Evolutionary conservation across 2,113 vertebrate species (phyloP), one percentile per base, ranked within the genome.

Genomic region (Arizona elegans): DNA sequence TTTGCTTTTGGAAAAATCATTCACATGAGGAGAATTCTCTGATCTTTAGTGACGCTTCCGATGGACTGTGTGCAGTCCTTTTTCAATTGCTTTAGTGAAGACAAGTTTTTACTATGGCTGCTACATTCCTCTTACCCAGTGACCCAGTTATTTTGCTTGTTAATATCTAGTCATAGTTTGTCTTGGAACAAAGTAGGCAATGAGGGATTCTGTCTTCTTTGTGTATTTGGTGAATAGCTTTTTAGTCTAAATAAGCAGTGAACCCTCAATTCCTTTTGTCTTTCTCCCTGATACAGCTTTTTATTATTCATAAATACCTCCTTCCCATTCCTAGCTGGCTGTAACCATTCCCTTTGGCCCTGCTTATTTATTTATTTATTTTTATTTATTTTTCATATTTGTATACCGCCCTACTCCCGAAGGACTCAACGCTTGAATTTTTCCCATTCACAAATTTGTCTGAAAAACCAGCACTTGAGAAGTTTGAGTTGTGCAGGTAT

Each of bases 101-200:
- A 15, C 47, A 62, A 53, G n/a, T 89, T 43, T 43, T 89, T 53
- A 38, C 86, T 93, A 54, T 87, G 29, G 15, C 75, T 93, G 23
- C n/a, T 11, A 21, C 88, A 90, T 93, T 93, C 92, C 75, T 93
- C 75, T 53, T 53, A 59, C 47, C 88, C 92, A 59, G n/a, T 54
- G 81, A 93, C 88, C 92, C 92, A 54, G 88, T 90, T 65, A 86
- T 56, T n/a, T 93, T 90, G 88, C 59, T 89, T 90, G 92, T 87
- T 93, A 70, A 93, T 93, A 93, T 93, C 89, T 90, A 58, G 89
- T 87, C 75, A 47, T 87, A 90, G 56, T 93, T 87, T 86, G 89
- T 85, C 89, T 93, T 87, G 75, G 55, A 55, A 90, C 50, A 93
- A 93, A 90, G 92, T 43, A 87, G 92, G 88, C 92, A 93, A 87